Evolutionary conservation across 2,113 vertebrate species (phyloP).

Genomic region (Upupa epops): DNA sequence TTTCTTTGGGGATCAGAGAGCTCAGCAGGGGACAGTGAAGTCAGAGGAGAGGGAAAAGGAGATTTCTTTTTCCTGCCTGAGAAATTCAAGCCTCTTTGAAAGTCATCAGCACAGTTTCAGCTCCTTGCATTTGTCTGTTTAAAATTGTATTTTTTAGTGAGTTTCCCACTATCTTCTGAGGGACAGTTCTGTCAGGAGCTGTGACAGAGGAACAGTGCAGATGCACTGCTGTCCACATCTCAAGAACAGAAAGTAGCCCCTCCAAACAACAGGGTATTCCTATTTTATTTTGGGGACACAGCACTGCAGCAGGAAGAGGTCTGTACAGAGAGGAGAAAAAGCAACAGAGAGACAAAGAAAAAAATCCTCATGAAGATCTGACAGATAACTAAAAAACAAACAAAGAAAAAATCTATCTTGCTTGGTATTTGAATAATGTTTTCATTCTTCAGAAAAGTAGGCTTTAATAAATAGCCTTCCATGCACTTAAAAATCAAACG

Average conservation of each 20-base stretch:
- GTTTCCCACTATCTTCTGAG: not conserved
- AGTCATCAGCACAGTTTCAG: not conserved
- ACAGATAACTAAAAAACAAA: not conserved
- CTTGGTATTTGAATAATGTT: conserved; percentile 34
- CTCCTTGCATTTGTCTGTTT: not conserved
- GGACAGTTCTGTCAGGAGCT: not conserved
- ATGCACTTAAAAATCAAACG: not conserved
- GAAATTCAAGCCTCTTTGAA: not conserved
- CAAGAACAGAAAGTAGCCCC: not conserved
- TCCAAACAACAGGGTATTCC: not conserved
- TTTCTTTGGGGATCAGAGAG: not conserved
- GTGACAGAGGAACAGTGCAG: not conserved
- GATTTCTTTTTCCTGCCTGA: not conserved
- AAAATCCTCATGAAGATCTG: not conserved
- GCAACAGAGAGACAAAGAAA: not conserved
- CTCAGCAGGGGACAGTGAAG: not conserved
- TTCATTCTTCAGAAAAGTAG: conserved; percentile 3
- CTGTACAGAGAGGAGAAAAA: not conserved
- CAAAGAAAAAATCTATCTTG: not conserved
- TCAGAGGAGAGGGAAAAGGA: not conserved
- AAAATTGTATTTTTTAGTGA: too few relatives aligned
- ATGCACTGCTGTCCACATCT: not conserved
- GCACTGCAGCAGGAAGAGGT: not conserved
- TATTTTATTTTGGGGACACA: not conserved
- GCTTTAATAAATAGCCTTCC: not conserved